Conservation (phyloP, 2,888 invertebrate genomes). For the Odontocerum albicorne region DNA sequence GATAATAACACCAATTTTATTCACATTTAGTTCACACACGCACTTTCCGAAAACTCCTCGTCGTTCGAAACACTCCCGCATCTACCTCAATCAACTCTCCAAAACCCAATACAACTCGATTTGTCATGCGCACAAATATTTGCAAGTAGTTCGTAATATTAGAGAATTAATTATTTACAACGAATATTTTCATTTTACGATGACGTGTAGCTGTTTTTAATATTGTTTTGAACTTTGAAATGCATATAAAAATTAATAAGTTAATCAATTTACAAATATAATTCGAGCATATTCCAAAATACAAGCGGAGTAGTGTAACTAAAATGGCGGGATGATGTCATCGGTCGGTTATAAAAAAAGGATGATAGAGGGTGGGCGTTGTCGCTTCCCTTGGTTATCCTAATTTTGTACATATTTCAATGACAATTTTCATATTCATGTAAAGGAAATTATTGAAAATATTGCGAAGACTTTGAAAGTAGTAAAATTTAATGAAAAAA, state of each 20-base stretch:
- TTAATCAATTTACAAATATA: too few relatives aligned
- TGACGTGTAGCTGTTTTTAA: too few relatives aligned
- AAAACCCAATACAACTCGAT: constrained; percentile 27
- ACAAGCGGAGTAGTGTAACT: constrained; percentile 18
- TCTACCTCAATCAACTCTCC: constrained; percentile 23
- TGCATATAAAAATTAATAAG: too few relatives aligned
- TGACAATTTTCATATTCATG: too few relatives aligned
- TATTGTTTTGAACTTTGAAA: too few relatives aligned
- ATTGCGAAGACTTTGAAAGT: too few relatives aligned
- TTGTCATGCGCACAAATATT: constrained; percentile 23
- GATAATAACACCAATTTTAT: constrained; percentile 28
- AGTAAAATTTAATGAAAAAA: too few relatives aligned
- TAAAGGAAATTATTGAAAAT: not conserved
- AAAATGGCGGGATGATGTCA: constrained; percentile 35
- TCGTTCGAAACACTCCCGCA: constrained; percentile 27
- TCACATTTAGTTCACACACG: constrained; percentile 27
- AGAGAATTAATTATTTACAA: not conserved
- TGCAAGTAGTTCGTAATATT: not conserved
- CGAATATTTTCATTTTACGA: too few relatives aligned
- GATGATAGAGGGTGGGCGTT: constrained; percentile 33
- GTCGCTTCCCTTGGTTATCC: constrained; percentile 21
- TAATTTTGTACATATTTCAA: too few relatives aligned
- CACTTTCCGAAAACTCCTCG: constrained; percentile 32
- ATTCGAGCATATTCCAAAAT: too few relatives aligned
- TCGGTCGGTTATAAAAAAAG: constrained; percentile 32